Evolutionary conservation across 2,888 invertebrate genomes (phyloP), one percentile per base, ranked within the genome.

Genomic region (Ectemnius cavifrons): DNA sequence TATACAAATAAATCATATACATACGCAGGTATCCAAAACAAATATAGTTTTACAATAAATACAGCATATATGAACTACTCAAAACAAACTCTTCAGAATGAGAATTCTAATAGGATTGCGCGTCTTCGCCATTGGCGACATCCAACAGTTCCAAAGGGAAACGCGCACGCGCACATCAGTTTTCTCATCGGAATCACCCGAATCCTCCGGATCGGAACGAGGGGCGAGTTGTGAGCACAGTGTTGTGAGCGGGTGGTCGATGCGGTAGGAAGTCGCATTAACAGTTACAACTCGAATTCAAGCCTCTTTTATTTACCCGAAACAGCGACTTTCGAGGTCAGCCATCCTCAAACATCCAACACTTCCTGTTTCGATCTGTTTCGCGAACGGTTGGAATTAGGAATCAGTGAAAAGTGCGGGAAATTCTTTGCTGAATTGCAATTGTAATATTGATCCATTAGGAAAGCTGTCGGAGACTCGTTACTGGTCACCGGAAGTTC

Each of bases 241-340:
- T n/a, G 56, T 67, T 56, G 64, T 69, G 70, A 73, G 75, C 69
- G 71, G 58, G 16, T 75, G 20, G 70, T 80, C 65, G 65, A 67
- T 67, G 60, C n/a, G 28, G 27, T 16, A 58, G 45, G 49, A 52
- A 52, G 16, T 52, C 52, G 52, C 16, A 52, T 8, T 20, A 27
- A 4, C 27, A 3, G 5, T 27, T 58, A 11, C 58, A 18, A 23
- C 56, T 56, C 37, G 52, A 20, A 20, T 52, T 28, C 14, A 13
- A 37, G 37, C n/a, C n/a, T 4, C 14, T 4, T 52, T 16, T 52
- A 16, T 16, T 16, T 52, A 14, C 16, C 5, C 52, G 16, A 14
- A 52, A 3, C 1, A 13, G 16, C 11, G 52, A 52, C 14, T 52
- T 14, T 52, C 49, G n/a, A 49, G n/a, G 16, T 16, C 49, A 11